Evolutionary conservation across 2,113 vertebrate species (phyloP), one percentile per base, ranked within the genome.

Genomic region (Corapipo altera): DNA sequence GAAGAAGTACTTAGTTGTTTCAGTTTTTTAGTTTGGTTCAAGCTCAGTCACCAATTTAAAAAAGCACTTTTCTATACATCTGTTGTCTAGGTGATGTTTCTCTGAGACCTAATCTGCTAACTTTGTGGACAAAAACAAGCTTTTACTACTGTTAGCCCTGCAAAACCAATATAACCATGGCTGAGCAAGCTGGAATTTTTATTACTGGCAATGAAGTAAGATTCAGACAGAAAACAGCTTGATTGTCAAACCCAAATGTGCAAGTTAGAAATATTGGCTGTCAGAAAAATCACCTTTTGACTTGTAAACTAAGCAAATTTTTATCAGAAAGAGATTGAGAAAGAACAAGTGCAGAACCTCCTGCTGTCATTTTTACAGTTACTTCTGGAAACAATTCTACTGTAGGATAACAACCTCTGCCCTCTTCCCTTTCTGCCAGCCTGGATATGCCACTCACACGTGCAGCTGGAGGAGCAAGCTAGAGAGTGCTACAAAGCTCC

Each of bases 131-230:
- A 96, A 95, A 96, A 94, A 6, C 90, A 93, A 88, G 79, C 61
- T 93, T 93, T 96, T 95, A 94, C 90, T 67, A 35, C 88, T 93
- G 65, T 84, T 92, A 95, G 88, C 64, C 67, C 85, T 96, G 90
- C 57, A 95, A 95, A 94, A 91, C 90, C 75, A 86, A 91, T 86
- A 93, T 80, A 84, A 77, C 88, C 76, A 81, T 77, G 72, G 69
- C 79, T 95, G 90, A 93, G 62, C 4, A 2, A 95, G 88, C 39
- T 88, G 95, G 90, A 93, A 95, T 96, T 97, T 96, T 96, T 97
- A 96, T 95, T 96, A 93, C 92, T 84, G 85, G 88, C 93, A 95
- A 74, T 44, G 75, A 95, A 91, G 88, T 95, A 95, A 88, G 66
- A 94, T 71, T 91, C 55, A 90, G 88, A 76, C 78, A 97, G 93